A percentile compares a stretch with the other conserved stretches of the same genome.
These are phyloP conservation scores for Protomyctophum bolini DNA, from an alignment of 2,113 vertebrate species.

Conservation along the genomic window DNA sequence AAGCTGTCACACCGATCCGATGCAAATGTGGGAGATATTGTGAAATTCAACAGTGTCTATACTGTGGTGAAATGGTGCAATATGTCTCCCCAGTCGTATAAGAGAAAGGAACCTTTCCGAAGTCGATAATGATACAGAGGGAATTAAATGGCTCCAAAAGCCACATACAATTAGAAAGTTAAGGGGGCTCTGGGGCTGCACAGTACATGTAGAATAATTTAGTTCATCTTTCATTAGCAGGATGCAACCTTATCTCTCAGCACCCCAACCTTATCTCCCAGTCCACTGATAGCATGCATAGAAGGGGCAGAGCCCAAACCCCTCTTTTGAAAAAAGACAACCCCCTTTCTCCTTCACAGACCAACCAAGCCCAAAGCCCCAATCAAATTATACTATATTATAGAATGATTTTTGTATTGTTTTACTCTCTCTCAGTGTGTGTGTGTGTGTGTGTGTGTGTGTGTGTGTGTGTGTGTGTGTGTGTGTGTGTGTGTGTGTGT, in stretches of 20 bases:
- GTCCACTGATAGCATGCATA: slow-evolving; percentile 64
- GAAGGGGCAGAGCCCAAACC: slow-evolving; percentile 50
- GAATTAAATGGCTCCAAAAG: slow-evolving; percentile 38
- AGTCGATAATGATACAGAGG: slow-evolving; percentile 16
- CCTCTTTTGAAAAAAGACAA: slow-evolving; percentile 36
- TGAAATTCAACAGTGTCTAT: too few species aligned
- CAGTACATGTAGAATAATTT: slow-evolving; percentile 46
- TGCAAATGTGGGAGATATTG: slow-evolving; percentile 28
- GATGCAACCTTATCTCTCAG: slow-evolving; percentile 64
- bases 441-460: too few species aligned
- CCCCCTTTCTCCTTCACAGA: neutral
- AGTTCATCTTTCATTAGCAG: slow-evolving; percentile 65
- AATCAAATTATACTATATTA: too few species aligned
- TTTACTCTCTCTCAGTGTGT: too few species aligned
- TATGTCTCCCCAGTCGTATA: slow-evolving; percentile 21
- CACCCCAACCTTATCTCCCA: slow-evolving; percentile 51
- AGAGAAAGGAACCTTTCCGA: slow-evolving; percentile 27
- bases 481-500: too few species aligned
- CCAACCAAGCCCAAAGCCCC: slow-evolving; percentile 30
- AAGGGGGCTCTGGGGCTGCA: slow-evolving; percentile 19
- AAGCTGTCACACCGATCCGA: neutral
- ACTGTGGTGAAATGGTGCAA: slow-evolving; percentile 8
- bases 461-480: too few species aligned
- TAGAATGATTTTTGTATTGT: too few species aligned
- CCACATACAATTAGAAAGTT: slow-evolving; percentile 31